These are phyloP conservation scores for Liolophura sinensis DNA, from an alignment of 1,140 invertebrate genomes.

Conservation along the genomic window DNA sequence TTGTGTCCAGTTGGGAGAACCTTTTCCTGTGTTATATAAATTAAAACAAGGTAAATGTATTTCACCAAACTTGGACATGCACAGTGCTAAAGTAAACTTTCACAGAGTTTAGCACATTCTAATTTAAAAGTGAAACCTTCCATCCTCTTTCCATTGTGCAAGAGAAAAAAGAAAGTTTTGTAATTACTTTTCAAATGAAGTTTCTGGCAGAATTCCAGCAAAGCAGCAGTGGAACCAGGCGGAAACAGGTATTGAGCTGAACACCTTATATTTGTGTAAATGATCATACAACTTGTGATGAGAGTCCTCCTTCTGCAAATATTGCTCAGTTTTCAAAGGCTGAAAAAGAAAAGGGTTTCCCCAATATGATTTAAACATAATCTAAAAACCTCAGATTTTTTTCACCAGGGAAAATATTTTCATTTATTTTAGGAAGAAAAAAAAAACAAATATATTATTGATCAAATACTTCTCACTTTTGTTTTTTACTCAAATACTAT, in stretches of 20 bases:
- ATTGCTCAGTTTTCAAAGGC: constrained; percentile 37
- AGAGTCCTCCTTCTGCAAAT: constrained; percentile 44
- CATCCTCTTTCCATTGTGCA: not conserved
- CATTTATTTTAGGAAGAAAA: not conserved
- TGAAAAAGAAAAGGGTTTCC: constrained; percentile 17
- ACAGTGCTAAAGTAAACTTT: no score
- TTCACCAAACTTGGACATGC: no score
- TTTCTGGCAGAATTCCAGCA: constrained; percentile 76
- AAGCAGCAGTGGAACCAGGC: constrained; percentile 80
- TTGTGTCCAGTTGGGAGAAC: no score
- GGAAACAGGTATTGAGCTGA: constrained; percentile 33
- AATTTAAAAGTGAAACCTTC: no score
- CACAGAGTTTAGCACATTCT: no score
- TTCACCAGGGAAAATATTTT: not conserved
- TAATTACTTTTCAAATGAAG: constrained; percentile 73
- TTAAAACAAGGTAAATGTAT: no score
- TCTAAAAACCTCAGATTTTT: not conserved
- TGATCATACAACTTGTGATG: constrained; percentile 38
- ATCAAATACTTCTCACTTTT: not conserved
- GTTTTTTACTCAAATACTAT: not conserved
- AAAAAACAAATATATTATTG: not conserved
- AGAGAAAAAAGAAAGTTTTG: not conserved
- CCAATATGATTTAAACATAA: not conserved
- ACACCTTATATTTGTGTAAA: constrained; percentile 33
- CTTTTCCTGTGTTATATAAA: no score